phyloP scores from a whole-genome alignment of 23 tunicate species.

The Clavelina lepadiformis region DNA sequence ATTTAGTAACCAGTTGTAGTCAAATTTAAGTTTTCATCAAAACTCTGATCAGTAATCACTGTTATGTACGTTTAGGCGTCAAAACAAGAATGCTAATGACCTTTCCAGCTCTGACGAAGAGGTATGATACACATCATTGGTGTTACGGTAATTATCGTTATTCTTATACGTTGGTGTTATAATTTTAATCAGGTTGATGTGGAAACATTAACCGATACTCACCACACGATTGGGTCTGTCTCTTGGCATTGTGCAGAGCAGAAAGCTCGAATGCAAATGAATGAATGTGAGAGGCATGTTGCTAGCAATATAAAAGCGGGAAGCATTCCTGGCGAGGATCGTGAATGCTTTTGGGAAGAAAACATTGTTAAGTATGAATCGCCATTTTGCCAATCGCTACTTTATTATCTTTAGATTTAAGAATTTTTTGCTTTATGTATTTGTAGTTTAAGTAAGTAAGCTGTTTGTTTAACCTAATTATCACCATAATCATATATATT shows the following conservation, averaged over 20 bases:
- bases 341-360: conserved; percentile 61
- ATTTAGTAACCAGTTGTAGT: too few relatives aligned
- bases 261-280: conserved; percentile 69
- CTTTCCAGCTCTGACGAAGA: too few relatives aligned
- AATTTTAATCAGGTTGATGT: conserved; percentile 93
- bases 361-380: conserved; percentile 62
- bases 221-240: conserved; percentile 26
- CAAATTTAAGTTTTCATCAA: too few relatives aligned
- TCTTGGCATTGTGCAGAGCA: conserved; percentile 72
- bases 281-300: conserved; percentile 76
- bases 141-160: too few relatives aligned
- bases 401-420: neutral
- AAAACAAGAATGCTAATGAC: too few relatives aligned
- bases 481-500: too few relatives aligned
- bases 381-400: neutral
- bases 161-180: too few relatives aligned
- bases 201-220: conserved; percentile 24
- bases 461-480: too few relatives aligned
- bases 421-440: neutral
- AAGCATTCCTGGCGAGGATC: conserved; percentile 11
- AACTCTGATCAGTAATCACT: too few relatives aligned
- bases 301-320: neutral
- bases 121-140: too few relatives aligned
- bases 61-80: too few relatives aligned
- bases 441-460: neutral